Evolutionary conservation across 2,113 vertebrate species (phyloP).

Genomic region (Dermatemys mawii): DNA sequence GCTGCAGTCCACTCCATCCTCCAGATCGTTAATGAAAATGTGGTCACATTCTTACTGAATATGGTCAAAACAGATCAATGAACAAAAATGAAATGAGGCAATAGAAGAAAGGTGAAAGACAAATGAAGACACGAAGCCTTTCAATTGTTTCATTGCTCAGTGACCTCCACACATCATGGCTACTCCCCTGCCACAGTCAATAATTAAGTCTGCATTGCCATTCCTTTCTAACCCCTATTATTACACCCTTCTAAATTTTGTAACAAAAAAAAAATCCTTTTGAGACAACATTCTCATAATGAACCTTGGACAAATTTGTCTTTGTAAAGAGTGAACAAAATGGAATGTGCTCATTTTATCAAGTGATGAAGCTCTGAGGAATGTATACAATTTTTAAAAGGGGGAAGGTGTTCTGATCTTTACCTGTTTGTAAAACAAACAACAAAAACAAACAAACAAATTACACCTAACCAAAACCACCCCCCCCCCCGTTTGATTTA

Average conservation of each 20-base stretch:
- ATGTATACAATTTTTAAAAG: neutral
- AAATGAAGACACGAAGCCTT: slow-evolving; percentile 6
- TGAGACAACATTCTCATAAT: neutral
- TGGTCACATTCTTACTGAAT: slow-evolving; percentile 36
- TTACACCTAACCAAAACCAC: neutral
- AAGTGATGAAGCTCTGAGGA: neutral
- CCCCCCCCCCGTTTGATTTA: neutral
- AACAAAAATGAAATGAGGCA: slow-evolving; percentile 23
- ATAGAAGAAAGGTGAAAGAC: neutral
- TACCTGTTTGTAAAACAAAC: neutral
- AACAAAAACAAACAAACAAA: neutral
- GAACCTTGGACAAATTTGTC: neutral
- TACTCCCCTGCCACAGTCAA: neutral
- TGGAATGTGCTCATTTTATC: neutral
- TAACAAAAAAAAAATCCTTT: neutral
- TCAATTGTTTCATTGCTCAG: neutral
- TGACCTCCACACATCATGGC: neutral
- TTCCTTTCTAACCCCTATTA: neutral
- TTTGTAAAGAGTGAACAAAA: neutral
- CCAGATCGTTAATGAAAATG: too few species aligned
- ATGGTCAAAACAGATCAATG: neutral
- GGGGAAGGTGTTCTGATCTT: accelerated
- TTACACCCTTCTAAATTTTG: neutral
- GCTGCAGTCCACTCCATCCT: too few species aligned
- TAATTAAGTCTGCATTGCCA: neutral